Percentiles rank a stretch among this genome's conserved stretches.
Conservation (phyloP, 2,888 invertebrate genomes). For the Apotomis capreana region DNA sequence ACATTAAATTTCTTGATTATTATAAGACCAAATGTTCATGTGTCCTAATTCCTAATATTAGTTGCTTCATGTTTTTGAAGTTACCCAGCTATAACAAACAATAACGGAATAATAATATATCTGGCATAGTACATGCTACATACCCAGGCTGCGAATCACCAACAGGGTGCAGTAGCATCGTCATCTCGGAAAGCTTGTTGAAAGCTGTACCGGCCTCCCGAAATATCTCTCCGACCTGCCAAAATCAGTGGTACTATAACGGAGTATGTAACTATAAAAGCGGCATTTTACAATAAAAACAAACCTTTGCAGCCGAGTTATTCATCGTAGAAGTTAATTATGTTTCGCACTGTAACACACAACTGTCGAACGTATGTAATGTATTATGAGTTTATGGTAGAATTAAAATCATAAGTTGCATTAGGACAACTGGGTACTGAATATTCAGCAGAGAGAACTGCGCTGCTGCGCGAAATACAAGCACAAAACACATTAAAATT, state of each 20-base stretch:
- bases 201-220: constrained; percentile 97
- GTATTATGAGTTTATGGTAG: too few species aligned
- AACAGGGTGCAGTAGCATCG: constrained; percentile 96
- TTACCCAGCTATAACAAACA: too few species aligned
- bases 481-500: too few species aligned
- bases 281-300: neutral
- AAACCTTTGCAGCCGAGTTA: constrained; percentile 54
- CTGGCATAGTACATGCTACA: constrained; percentile 48
- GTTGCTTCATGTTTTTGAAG: too few species aligned
- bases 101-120: too few species aligned
- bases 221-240: constrained; percentile 97
- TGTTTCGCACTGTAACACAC: neutral
- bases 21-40: too few species aligned
- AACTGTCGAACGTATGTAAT: neutral
- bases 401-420: neutral
- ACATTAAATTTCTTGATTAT: too few species aligned
- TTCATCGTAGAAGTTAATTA: constrained; percentile 46
- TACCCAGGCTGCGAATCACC: constrained; percentile 93
- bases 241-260: constrained; percentile 44
- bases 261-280: neutral
- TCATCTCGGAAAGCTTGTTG: constrained; percentile 95
- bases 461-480: too few species aligned
- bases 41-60: too few species aligned
- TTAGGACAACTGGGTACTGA: neutral
- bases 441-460: neutral